Conservation (phyloP, 2,888 invertebrate genomes). For the Hesperia comma region DNA sequence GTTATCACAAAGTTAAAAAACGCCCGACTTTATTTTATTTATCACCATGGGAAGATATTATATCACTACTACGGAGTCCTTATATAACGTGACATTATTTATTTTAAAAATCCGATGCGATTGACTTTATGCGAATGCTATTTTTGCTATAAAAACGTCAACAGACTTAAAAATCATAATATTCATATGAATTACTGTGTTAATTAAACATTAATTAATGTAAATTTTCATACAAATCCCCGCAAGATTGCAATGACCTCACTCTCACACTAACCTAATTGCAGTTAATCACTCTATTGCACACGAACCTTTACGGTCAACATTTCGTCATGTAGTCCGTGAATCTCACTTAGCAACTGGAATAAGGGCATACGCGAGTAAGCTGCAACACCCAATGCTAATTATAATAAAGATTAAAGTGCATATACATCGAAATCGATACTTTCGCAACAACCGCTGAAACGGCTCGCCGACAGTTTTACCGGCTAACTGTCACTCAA, state of each 20-base stretch:
- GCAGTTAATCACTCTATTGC: constrained; percentile 6
- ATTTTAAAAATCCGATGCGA: too few relatives aligned
- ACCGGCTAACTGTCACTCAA: constrained; percentile 39
- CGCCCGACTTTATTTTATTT: too few relatives aligned
- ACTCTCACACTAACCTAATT: constrained; percentile 8
- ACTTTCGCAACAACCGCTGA: constrained; percentile 17
- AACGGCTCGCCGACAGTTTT: constrained; percentile 24
- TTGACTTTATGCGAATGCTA: too few relatives aligned
- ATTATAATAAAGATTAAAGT: constrained; percentile 18
- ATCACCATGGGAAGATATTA: too few relatives aligned
- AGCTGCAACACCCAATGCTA: background rate
- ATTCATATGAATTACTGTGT: background rate
- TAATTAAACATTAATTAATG: background rate
- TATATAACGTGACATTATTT: too few relatives aligned
- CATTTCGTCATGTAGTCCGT: constrained; percentile 24
- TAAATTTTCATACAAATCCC: constrained; percentile 1
- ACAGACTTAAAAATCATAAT: too few relatives aligned
- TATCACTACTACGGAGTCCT: too few relatives aligned
- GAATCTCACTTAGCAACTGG: constrained; percentile 27
- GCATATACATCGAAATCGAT: background rate
- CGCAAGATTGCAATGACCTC: constrained; percentile 1
- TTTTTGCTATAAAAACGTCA: too few relatives aligned
- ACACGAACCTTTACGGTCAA: constrained; percentile 3
- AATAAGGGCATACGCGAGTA: constrained; percentile 26
- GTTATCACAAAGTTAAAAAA: too few relatives aligned